Evolutionary conservation across 2,797 vertebrate species (phyloP).

Genomic region (Chiroxiphia lanceolata): DNA sequence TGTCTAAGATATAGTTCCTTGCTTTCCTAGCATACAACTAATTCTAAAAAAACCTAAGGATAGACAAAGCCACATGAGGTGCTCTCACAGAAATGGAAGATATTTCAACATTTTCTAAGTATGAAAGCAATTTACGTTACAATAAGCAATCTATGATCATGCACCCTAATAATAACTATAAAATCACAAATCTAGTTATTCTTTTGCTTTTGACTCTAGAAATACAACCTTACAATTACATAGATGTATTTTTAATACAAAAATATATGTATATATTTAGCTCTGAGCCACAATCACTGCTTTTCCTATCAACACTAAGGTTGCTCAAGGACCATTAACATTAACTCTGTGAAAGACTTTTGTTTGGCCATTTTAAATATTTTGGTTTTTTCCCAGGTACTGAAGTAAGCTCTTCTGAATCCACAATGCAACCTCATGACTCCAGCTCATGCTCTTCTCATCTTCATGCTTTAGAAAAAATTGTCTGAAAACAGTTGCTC

Average conservation of each 20-base stretch:
- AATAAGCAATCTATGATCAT: not conserved
- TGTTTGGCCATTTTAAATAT: not conserved
- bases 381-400: not conserved
- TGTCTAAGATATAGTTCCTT: not conserved
- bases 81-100: not conserved
- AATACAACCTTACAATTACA: not conserved
- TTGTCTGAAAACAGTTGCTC: not conserved
- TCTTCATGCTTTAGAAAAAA: not conserved
- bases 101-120: not conserved
- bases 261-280: not conserved
- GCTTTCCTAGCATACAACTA: not conserved
- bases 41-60: not conserved
- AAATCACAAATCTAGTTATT: not conserved
- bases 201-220: not conserved
- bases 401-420: not conserved
- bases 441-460: not conserved
- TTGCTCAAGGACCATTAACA: not conserved
- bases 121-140: not conserved
- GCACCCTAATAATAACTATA: not conserved
- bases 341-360: not conserved
- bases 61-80: not conserved
- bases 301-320: not conserved
- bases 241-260: not conserved
- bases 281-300: not conserved
- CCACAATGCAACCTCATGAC: not conserved